Base-by-base conservation (phyloP, 2,888 invertebrate genomes). In the Petrolisthes manimaculis region DNA sequence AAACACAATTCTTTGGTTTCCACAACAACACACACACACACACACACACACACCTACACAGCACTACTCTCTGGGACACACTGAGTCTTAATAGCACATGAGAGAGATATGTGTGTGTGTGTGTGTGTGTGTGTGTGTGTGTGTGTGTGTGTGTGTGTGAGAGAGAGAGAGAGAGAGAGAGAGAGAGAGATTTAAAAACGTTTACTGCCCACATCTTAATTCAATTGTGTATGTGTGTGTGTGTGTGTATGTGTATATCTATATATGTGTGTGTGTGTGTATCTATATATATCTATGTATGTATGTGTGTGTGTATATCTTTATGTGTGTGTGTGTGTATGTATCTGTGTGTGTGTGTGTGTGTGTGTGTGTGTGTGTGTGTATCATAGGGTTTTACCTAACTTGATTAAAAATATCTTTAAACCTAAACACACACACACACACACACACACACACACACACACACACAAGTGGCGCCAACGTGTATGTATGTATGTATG, bases 261-360 rank as follows among this genome's bases (percentile, higher is more conserved):
- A n/a, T n/a, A n/a, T n/a, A n/a, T n/a, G n/a, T n/a, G n/a, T n/a
- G n/a, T n/a, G n/a, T n/a, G n/a, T n/a, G n/a, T n/a, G n/a, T n/a
- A n/a, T n/a, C n/a, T n/a, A n/a, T n/a, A n/a, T n/a, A n/a, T n/a
- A n/a, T n/a, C n/a, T n/a, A n/a, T n/a, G n/a, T n/a, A n/a, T n/a
- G 21, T 84, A 74, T 84, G 51, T 75, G 55, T 84, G 51, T 84
- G 21, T 84, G 51, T 84, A 74, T 84, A 74, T 84, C 51, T 84
- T 37, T 84, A 54, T 84, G 51, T 84, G 55, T 84, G 51, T 84
- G 55, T 84, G 18, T 80, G 54, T 80, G 54, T 80, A 80, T 80
- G 12, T 53, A 24, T 80, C 6, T 80, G 12, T 79, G 24, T 78
- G 24, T 78, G 24, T 78, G 24, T 78, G 24, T 78, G 24, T 78